Conservation (phyloP, 2,797 vertebrate genomes). For the Hydrolagus colliei region DNA sequence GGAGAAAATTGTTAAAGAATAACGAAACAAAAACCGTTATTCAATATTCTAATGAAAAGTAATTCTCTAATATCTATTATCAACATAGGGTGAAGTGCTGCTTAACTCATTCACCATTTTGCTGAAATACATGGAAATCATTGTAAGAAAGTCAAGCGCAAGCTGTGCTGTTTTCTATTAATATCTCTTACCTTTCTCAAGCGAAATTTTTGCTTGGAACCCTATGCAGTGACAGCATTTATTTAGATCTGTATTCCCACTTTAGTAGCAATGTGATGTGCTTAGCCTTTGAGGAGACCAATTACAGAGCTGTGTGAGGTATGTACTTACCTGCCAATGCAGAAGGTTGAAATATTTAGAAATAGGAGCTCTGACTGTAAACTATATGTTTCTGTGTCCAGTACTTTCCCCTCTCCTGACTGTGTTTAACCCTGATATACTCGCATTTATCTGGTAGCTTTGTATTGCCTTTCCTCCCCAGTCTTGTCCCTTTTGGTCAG, state of each 20-base stretch:
- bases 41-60: too few relatives aligned
- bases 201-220: not conserved
- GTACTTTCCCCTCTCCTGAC: not conserved
- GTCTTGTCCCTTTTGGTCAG: too few relatives aligned
- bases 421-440: not conserved
- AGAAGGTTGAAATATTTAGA: not conserved
- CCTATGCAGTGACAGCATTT: not conserved
- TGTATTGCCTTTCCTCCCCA: too few relatives aligned
- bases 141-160: not conserved
- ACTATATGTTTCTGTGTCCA: not conserved
- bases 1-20: too few relatives aligned
- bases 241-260: not conserved
- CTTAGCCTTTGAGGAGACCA: not conserved
- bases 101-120: too few relatives aligned
- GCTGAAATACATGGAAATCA: not conserved
- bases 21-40: too few relatives aligned
- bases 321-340: not conserved
- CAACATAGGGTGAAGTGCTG: too few relatives aligned
- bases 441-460: too few relatives aligned
- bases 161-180: not conserved
- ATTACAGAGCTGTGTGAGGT: not conserved
- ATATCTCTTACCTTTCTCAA: not conserved
- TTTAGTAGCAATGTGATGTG: not conserved
- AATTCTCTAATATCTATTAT: too few relatives aligned
- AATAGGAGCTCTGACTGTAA: not conserved